These are phyloP conservation scores for Donacobius atricapilla DNA, from an alignment of 2,113 vertebrate species.

Conservation along the genomic window DNA sequence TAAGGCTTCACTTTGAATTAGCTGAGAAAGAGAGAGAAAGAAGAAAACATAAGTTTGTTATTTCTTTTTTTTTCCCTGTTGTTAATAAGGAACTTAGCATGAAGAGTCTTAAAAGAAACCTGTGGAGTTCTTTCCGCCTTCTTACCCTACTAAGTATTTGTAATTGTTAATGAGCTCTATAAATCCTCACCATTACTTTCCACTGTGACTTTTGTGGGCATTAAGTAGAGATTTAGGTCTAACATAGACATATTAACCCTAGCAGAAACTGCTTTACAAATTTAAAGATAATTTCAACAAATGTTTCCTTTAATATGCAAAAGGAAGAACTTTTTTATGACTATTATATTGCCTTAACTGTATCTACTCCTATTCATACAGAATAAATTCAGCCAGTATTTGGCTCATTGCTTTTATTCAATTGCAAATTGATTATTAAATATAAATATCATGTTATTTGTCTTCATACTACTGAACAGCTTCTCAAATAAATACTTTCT, in stretches of 20 bases:
- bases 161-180: constrained; percentile 17
- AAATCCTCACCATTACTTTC: constrained; percentile 12
- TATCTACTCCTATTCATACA: not conserved
- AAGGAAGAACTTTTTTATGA: not conserved
- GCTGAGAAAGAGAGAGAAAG: not conserved
- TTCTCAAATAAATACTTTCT: not conserved
- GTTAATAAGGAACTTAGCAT: not conserved
- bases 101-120: constrained; percentile 1
- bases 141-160: not conserved
- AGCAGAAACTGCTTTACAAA: not conserved
- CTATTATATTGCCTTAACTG: not conserved
- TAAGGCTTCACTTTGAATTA: constrained; percentile 55
- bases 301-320: not conserved
- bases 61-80: not conserved
- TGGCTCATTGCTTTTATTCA: not conserved
- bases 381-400: not conserved
- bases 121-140: not conserved
- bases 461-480: not conserved
- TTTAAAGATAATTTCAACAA: not conserved
- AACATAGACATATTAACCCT: not conserved
- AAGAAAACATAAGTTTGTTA: not conserved
- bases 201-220: not conserved
- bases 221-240: constrained; percentile 15
- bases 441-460: not conserved
- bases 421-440: not conserved